Percentiles rank a stretch among this genome's conserved stretches.
These are phyloP conservation scores for Marcusenius ussheri DNA, from an alignment of 2,113 vertebrate genomes.

Conservation along the genomic window DNA sequence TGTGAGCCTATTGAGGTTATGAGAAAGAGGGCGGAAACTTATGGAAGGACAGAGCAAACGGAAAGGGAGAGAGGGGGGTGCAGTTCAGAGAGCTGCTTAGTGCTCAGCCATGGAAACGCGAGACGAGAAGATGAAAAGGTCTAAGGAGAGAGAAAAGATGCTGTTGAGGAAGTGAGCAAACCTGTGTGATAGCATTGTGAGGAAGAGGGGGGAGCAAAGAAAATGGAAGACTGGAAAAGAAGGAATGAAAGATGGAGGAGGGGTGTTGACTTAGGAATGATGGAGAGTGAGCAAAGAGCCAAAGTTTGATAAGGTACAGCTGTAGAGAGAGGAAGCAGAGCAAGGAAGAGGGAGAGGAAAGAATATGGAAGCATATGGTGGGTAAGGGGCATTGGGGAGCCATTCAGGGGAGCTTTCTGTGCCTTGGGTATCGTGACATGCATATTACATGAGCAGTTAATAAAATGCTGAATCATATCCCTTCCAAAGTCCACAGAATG, in stretches of 20 bases:
- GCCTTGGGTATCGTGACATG: constrained; percentile 19
- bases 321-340: constrained; percentile 35
- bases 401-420: neutral
- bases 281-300: constrained; percentile 43
- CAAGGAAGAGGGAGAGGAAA: neutral
- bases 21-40: neutral
- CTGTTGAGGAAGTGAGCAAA: neutral
- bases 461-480: constrained; percentile 32
- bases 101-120: neutral
- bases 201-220: neutral
- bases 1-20: neutral
- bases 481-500: constrained; percentile 19
- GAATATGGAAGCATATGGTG: constrained; percentile 10
- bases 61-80: neutral
- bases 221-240: neutral
- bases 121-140: neutral
- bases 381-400: constrained; percentile 19
- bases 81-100: neutral
- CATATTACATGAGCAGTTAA: constrained; percentile 24
- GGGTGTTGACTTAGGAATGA: constrained; percentile 31
- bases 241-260: neutral
- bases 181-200: neutral
- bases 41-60: neutral
- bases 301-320: constrained; percentile 54
- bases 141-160: constrained; percentile 25